These are phyloP conservation scores for Rhogogaster chlorosoma DNA, from an alignment of 2,888 invertebrate genomes.

Conservation along the genomic window DNA sequence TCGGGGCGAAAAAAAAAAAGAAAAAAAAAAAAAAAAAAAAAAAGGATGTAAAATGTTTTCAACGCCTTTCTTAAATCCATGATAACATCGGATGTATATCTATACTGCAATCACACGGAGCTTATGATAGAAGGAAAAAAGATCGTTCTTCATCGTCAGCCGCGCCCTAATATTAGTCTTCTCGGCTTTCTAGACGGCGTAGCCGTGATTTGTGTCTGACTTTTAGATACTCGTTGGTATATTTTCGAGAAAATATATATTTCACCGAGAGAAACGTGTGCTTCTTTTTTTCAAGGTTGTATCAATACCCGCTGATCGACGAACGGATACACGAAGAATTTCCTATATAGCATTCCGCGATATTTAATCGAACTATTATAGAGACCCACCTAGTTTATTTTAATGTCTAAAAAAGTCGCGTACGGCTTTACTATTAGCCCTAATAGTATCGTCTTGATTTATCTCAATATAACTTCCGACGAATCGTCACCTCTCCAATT, in stretches of 20 bases:
- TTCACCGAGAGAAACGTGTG: neutral
- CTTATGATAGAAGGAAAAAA: neutral
- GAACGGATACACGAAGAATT: neutral
- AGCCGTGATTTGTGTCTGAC: conserved; percentile 11
- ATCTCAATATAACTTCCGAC: neutral
- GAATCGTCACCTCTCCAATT: neutral
- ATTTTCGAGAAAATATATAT: neutral
- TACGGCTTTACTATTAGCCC: neutral
- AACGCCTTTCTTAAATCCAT: neutral
- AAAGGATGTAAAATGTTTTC: neutral
- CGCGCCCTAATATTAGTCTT: conserved; percentile 6
- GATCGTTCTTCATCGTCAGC: neutral
- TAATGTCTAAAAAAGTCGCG: neutral
- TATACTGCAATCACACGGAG: neutral
- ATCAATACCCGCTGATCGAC: neutral
- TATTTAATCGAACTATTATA: neutral
- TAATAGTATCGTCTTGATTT: neutral
- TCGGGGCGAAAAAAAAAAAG: neutral
- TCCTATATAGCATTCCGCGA: neutral
- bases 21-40: neutral
- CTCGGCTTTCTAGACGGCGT: neutral
- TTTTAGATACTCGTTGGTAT: neutral
- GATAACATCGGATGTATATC: neutral
- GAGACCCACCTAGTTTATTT: neutral
- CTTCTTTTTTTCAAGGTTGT: conserved; percentile 7